Base-by-base conservation (phyloP, 2,888 invertebrate genomes). In the Drosophila testacea region DNA sequence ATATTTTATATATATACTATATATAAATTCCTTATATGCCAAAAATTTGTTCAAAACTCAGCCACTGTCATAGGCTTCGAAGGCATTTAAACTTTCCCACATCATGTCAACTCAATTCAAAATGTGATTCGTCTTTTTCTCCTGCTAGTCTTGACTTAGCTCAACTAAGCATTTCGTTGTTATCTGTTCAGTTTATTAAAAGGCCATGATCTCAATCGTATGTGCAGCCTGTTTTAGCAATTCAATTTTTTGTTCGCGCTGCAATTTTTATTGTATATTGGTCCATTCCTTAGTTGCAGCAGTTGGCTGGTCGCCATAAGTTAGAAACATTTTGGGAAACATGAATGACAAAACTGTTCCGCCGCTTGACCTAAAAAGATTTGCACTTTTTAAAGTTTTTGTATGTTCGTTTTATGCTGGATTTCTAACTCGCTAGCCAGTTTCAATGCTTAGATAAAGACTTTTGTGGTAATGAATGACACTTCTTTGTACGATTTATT, bases 401-500 rank as follows among this genome's bases (percentile, higher is more conserved):
- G 7, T 64, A 57, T 51, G 30, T 39, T 30, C 54, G 52, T 50
- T 72, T 79, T 38, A 60, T 51, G 57, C 34, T 67, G 38, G 42
- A 50, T 59, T 16, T 55, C 38, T 63, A 70, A 56, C 55, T 50
- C 52, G 56, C 47, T 77, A 74, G 67, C 54, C 59, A 69, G 68
- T 74, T 80, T 59, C 61, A 70, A 70, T 68, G 68, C 78, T 80
- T 47, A n/a, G n/a, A n/a, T n/a, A n/a, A n/a, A 77, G 77, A 80
- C 80, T 77, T 69, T 3, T 56, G 59, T 44, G 50, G 55, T 68
- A 82, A 60, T 65, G 0, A 67, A 69, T 48, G 65, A 64, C 36
- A 50, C 51, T 69, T 68, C 47, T 67, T 51, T 38, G 32, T 11
- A n/a, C 27, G 22, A 22, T 13, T 6, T 38, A 22, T n/a, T 7